A percentile compares a stretch with the other conserved stretches of the same genome.
Evolutionary conservation across 2,797 vertebrate species (phyloP).

Genomic region (Ctenosaura bakeri): DNA sequence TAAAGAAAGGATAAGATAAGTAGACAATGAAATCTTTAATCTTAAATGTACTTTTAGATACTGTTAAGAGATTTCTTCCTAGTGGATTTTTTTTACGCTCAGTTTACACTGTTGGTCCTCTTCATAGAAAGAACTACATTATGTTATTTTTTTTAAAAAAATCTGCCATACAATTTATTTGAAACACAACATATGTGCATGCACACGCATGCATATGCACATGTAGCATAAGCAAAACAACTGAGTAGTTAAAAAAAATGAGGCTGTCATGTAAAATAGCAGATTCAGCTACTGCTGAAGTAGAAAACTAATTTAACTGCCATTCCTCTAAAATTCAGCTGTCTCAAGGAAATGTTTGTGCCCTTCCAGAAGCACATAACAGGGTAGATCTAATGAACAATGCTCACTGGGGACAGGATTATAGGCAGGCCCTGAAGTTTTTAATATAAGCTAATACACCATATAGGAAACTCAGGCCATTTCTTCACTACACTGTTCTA

Average conservation of each 20-base stretch:
- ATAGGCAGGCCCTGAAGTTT: not conserved
- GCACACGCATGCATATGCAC: not conserved
- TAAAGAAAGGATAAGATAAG: slow-evolving; percentile 19
- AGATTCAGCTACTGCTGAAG: not conserved
- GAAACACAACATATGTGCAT: not conserved
- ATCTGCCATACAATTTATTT: not conserved
- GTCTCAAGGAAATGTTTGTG: not conserved
- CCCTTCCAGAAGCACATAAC: not conserved
- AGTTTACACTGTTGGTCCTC: not conserved
- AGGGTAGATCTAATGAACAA: not conserved
- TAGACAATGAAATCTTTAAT: not conserved
- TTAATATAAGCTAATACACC: too few species aligned
- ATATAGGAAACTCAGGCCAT: too few species aligned
- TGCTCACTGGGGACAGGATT: not conserved
- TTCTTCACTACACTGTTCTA: too few species aligned
- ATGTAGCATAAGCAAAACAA: not conserved
- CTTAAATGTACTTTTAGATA: slow-evolving; percentile 38
- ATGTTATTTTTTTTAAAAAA: not conserved
- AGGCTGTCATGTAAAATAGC: not conserved
- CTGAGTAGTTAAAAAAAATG: not conserved
- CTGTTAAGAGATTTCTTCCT: not conserved
- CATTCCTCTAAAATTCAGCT: not conserved
- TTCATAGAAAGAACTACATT: slow-evolving; percentile 17
- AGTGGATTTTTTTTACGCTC: not conserved
- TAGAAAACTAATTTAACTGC: not conserved